Percentiles rank a stretch among this genome's conserved stretches.
Conservation (phyloP, 23 tunicate genomes). For the Ascidia mentula region DNA sequence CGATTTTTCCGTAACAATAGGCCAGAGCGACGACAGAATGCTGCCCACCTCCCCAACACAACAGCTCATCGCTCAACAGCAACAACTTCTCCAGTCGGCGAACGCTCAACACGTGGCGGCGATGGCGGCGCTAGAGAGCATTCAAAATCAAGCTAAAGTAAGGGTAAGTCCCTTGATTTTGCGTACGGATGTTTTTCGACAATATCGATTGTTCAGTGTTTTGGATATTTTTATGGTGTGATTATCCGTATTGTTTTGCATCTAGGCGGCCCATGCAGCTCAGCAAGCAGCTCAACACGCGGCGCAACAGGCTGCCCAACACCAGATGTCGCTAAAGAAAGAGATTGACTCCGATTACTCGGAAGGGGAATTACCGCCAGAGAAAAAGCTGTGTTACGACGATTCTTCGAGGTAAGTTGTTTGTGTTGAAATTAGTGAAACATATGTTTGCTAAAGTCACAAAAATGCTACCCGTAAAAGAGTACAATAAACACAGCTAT, state of each 20-base stretch:
- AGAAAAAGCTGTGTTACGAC: conserved; percentile 43
- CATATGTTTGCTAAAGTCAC: no score
- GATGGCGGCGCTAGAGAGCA: conserved; percentile 92
- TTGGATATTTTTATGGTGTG: not conserved
- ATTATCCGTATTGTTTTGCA: not conserved
- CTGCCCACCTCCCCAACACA: conserved; percentile 90
- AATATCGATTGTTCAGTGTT: no score
- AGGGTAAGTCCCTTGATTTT: conserved; percentile 37
- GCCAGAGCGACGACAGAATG: conserved; percentile 49
- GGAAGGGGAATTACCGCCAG: conserved; percentile 52
- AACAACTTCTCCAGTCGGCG: conserved; percentile 85
- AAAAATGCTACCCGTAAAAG: no score
- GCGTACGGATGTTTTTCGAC: no score
- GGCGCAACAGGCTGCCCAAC: conserved; percentile 86
- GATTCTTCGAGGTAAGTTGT: conserved; percentile 39
- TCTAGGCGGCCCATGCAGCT: conserved; percentile 75
- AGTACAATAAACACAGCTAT: no score
- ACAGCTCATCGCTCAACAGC: conserved; percentile 82
- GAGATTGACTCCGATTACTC: conserved; percentile 80
- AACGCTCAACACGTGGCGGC: conserved; percentile 92
- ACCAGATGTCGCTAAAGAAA: conserved; percentile 65
- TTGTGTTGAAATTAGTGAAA: no score
- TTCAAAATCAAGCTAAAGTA: conserved; percentile 81
- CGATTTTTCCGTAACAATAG: conserved; percentile 6
- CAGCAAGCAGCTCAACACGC: conserved; percentile 83